Conservation (phyloP, 2,113 vertebrate species). For the Buteo buteo region DNA sequence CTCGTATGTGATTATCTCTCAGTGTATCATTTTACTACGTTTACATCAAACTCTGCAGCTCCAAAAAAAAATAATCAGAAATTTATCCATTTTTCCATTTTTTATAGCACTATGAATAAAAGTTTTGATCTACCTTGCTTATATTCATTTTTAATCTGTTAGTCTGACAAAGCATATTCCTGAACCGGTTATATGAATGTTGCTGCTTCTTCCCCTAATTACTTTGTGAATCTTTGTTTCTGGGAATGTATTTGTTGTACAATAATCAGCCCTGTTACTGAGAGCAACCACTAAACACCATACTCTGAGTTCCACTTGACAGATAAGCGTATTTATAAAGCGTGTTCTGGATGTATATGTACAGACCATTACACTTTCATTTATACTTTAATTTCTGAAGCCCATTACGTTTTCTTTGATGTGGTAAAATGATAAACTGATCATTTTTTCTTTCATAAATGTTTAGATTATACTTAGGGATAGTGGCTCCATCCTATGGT, state of each 20-base stretch:
- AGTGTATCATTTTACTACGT: neutral
- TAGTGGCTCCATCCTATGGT: conserved; percentile 90
- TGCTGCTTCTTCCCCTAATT: neutral
- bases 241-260: neutral
- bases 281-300: neutral
- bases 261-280: neutral
- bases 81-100: neutral
- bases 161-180: neutral
- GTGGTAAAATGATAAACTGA: neutral
- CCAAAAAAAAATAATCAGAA: neutral
- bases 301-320: neutral
- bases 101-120: neutral
- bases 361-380: neutral
- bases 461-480: conserved; percentile 72
- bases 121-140: neutral
- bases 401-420: neutral
- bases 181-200: neutral
- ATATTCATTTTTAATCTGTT: neutral
- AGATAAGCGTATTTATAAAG: neutral
- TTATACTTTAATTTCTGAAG: neutral
- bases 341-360: neutral
- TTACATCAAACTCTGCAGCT: neutral
- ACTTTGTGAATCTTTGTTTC: neutral
- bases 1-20: neutral
- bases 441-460: conserved; percentile 45